Base-by-base conservation (phyloP, 2,797 vertebrate genomes). In the Aulostomus chinensis region DNA sequence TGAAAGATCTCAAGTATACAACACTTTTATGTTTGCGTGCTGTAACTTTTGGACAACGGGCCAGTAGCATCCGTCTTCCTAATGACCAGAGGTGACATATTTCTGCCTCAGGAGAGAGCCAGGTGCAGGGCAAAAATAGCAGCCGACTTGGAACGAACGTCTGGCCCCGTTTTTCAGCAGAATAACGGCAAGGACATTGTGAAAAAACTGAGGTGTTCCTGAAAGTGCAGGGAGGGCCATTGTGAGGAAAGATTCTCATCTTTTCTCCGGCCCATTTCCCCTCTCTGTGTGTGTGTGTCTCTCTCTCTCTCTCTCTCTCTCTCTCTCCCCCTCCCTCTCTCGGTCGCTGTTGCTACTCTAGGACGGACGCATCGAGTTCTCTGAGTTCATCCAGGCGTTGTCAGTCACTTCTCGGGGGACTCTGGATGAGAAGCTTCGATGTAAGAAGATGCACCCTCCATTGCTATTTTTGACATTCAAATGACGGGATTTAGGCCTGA, bases 331-430 rank as follows among this genome's bases (percentile, higher is more conserved):
- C 36, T 45, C 4, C 21, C 45, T 31, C 35, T 73, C 34, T 56
- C 49, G n/a, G n/a, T n/a, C n/a, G n/a, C n/a, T n/a, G n/a, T n/a
- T n/a, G n/a, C n/a, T n/a, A 7, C 49, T 40, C 5, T 35, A 99
- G 97, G 97, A 99, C 0, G 97, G 97, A 60, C 92, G 95, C 71
- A 99, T 99, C 2, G 97, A 99, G 84, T 99, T 99, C 74, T 94
- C 96, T 0, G 97, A 99, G 84, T 99, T 99, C 85, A 99, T 99
- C 87, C 97, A 99, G 89, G 97, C 97, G 0, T 86, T 99, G 81
- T 99, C 97, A 0, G 96, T 99, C 74, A 99, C 97, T 52, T 99
- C 97, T 2, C 87, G 97, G 30, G 97, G 97, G 4, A 99, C 97
- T 0, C 87, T 99, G 86, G 97, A 99, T 1, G 97, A 99, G 84